Conservation (phyloP, 2,113 vertebrate species). For the Rhombomys opimus region DNA sequence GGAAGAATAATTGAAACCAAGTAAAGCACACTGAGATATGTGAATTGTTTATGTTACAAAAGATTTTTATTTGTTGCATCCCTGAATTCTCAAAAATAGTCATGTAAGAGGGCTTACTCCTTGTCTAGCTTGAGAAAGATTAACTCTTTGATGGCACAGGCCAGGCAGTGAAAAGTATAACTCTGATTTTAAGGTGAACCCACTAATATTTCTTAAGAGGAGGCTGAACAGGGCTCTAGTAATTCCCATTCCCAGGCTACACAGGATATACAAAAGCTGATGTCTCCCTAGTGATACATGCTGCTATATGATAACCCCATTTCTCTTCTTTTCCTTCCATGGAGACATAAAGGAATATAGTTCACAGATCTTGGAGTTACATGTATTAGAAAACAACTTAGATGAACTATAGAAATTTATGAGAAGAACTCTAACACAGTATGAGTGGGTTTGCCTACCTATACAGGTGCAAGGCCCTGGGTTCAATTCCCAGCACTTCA, state of each 20-base stretch:
- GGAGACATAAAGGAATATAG: neutral
- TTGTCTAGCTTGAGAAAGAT: neutral
- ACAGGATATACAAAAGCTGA: neutral
- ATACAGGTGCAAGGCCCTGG: neutral
- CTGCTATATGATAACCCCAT: neutral
- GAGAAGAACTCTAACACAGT: too few species aligned
- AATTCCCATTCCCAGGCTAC: neutral
- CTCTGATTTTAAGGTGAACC: neutral
- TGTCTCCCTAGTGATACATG: neutral
- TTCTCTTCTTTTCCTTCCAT: neutral
- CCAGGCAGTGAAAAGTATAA: neutral
- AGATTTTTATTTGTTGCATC: neutral
- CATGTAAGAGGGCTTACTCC: neutral
- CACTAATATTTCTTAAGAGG: neutral
- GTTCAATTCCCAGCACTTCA: neutral
- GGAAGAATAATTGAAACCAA: slow-evolving; percentile 46
- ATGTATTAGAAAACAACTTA: neutral
- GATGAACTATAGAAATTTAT: neutral
- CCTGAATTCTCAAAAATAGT: neutral
- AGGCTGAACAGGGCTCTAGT: too few species aligned
- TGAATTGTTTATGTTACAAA: slow-evolving; percentile 20
- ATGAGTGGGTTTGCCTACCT: too few species aligned
- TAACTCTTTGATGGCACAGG: neutral
- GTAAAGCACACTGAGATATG: neutral
- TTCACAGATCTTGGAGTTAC: neutral